phyloP scores from a whole-genome alignment of 2,113 vertebrate species.

The Urocolius indicus region DNA sequence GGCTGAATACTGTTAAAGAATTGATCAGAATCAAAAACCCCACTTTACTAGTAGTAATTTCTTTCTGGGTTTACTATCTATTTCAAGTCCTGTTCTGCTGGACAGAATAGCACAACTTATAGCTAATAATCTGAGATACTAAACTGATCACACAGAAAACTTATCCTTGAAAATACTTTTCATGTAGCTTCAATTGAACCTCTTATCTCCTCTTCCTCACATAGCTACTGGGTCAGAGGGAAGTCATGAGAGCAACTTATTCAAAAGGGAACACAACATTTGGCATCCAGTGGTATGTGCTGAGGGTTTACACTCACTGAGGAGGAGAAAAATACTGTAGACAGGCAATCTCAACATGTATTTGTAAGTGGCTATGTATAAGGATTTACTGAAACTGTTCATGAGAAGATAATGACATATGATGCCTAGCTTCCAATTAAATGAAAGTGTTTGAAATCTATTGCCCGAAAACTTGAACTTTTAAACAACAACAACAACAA shows the following conservation, averaged over 20 bases:
- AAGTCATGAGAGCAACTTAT: not conserved
- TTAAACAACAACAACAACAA: not conserved
- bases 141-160: not conserved
- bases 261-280: not conserved
- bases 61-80: not conserved
- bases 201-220: not conserved
- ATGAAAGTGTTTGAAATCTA: conserved; percentile 52
- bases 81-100: not conserved
- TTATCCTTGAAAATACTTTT: not conserved
- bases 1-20: not conserved
- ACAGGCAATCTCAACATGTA: not conserved
- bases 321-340: not conserved
- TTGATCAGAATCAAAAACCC: not conserved
- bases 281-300: not conserved
- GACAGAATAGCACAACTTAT: not conserved
- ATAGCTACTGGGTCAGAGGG: not conserved
- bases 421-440: conserved; percentile 42
- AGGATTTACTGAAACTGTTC: conserved; percentile 46
- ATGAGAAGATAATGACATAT: conserved; percentile 22
- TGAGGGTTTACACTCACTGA: not conserved
- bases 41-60: not conserved
- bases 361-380: not conserved
- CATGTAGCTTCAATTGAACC: not conserved
- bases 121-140: not conserved
- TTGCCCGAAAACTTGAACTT: conserved; percentile 36